Percentiles rank a stretch among this genome's conserved stretches.
phyloP scores from a whole-genome alignment of 53 echinoderm and acorn worm species.

The Patiria pectinifera region DNA sequence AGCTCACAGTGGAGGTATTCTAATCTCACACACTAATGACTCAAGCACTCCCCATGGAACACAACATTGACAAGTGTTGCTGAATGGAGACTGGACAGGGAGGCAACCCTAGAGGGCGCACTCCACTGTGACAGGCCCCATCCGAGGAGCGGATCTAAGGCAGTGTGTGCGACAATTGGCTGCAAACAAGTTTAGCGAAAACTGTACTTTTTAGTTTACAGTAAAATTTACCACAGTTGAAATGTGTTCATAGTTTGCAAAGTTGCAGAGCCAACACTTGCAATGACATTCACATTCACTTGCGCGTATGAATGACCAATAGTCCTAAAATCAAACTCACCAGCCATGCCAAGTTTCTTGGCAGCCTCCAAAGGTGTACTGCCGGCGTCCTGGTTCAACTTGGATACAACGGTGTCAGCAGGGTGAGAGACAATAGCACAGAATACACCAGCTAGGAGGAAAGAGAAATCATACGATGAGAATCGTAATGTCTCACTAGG shows the following conservation, averaged over 20 bases:
- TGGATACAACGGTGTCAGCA: slow-evolving; percentile 97
- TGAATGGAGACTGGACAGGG: slow-evolving; percentile 65
- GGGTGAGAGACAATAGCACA: slow-evolving; percentile 96
- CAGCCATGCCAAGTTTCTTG: slow-evolving; percentile 90
- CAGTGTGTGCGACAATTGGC: slow-evolving; percentile 70
- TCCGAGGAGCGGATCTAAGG: slow-evolving; percentile 99
- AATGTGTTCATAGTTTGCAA: too few species aligned
- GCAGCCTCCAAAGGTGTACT: slow-evolving; percentile 90
- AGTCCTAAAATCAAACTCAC: slow-evolving; percentile 45
- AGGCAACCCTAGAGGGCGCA: slow-evolving; percentile 12
- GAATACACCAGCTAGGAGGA: slow-evolving; percentile 88
- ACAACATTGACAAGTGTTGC: slow-evolving; percentile 96
- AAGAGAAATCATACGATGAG: neutral
- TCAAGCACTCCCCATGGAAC: slow-evolving; percentile 98
- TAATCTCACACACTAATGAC: slow-evolving; percentile 98
- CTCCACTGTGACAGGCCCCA: slow-evolving; percentile 32
- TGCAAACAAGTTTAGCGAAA: neutral
- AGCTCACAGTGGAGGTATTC: slow-evolving; percentile 84
- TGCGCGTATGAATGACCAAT: too few species aligned
- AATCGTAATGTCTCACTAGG: too few species aligned
- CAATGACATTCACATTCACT: too few species aligned
- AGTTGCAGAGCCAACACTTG: too few species aligned
- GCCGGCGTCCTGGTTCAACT: slow-evolving; percentile 87
- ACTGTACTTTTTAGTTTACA: neutral
- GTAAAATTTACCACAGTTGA: too few species aligned